Evolutionary conservation across 2,113 vertebrate genomes (phyloP), one percentile per base, ranked within the genome.

Genomic region (Lagopus leucura): DNA sequence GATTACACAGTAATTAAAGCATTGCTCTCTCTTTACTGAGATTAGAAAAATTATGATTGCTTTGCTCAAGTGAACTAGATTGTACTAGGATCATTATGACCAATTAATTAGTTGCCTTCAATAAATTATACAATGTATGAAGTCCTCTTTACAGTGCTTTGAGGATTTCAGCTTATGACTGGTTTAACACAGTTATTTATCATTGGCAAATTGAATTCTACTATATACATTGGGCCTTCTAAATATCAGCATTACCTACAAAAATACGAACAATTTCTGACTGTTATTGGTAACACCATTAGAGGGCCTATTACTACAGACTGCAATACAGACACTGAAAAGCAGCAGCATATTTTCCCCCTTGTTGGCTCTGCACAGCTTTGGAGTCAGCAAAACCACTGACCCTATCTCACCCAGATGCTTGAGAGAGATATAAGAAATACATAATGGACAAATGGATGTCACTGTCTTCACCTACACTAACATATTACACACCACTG

Each of bases 1-100:
- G 57, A 93, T 91, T 83, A 83, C 42, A 63, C 27, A 86, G 69
- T 67, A 95, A 91, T 91, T 86, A 91, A 87, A 92, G 67, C 40
- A 70, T 30, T 47, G n/a, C 20, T 4, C 32, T 61, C 28, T 88
- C 50, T 81, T 81, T 80, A 74, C 0, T 52, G 64, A 93, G 93
- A 77, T 89, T 32, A 88, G 42, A 92, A 82, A 90, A 80, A 65
- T 32, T 30, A 0, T 32, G 28, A 40, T 7, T 73, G 20, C 80
- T 87, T 74, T 38, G 64, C 7, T 5, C 34, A 8, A 13, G 13
- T 0, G 0, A 87, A 42, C 32, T 80, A 79, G 55, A 74, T 6
- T 71, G 36, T 18, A 69, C 55, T 48, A 57, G 25, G 72, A 94
- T 77, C 75, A 47, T 52, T 80, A 65, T 14, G 32, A 52, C 43